Conservation (phyloP, 2,888 invertebrate genomes). For the Phaedon cochleariae region DNA sequence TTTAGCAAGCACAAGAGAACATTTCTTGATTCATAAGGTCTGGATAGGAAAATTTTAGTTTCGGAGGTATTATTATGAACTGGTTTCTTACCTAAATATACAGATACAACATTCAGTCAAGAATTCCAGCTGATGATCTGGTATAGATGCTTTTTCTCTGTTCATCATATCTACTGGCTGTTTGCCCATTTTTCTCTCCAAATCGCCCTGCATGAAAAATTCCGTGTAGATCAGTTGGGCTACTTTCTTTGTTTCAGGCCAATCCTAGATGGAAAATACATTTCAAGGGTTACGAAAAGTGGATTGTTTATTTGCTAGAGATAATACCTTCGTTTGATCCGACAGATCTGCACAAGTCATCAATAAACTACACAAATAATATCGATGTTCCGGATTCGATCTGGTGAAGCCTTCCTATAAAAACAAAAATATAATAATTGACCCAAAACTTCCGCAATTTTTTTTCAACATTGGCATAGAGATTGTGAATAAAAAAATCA, state of each 20-base stretch:
- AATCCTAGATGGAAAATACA: conserved; percentile 58
- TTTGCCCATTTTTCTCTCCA: conserved; percentile 81
- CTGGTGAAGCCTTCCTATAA: conserved; percentile 52
- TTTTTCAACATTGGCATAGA: too few species aligned
- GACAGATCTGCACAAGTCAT: conserved; percentile 89
- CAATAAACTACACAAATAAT: conserved; percentile 73
- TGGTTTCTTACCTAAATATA: conserved; percentile 61
- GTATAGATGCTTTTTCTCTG: conserved; percentile 81
- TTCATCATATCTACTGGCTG: conserved; percentile 82
- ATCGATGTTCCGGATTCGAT: conserved; percentile 63
- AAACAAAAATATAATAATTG: conserved; percentile 8
- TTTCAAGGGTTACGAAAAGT: conserved; percentile 2
- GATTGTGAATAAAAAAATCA: too few species aligned
- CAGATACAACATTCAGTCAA: conserved; percentile 64
- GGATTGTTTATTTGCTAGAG: conserved; percentile 2
- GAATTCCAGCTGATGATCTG: conserved; percentile 83
- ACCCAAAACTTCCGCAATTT: too few species aligned
- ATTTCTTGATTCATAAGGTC: background rate
- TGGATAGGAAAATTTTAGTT: background rate
- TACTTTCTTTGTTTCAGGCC: conserved; percentile 64
- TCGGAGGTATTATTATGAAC: background rate
- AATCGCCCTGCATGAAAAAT: conserved; percentile 88
- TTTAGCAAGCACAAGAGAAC: too few species aligned
- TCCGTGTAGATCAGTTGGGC: conserved; percentile 71
- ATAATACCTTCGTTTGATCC: conserved; percentile 81